Conservation (phyloP, 2,888 invertebrate genomes). For the Leistus spinibarbis region DNA sequence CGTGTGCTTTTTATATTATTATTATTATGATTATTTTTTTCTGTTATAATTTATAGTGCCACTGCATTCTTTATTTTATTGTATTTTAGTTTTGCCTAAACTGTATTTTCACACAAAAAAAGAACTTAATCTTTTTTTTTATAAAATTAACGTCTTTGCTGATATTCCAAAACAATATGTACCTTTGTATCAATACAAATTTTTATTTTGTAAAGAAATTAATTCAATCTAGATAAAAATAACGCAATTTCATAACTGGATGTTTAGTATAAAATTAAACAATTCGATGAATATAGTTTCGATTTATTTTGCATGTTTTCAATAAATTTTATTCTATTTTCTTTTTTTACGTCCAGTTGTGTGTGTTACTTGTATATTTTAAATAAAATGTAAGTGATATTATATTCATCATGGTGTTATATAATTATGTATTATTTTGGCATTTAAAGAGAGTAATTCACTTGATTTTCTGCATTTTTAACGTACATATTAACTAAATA, state of each 20-base stretch:
- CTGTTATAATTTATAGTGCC: neutral
- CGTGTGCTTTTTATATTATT: conserved; percentile 1
- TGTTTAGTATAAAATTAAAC: conserved; percentile 1
- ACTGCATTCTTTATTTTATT: neutral
- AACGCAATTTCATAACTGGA: conserved; percentile 29
- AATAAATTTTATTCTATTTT: conserved; percentile 2
- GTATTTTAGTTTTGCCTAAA: neutral
- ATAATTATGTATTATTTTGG: conserved; percentile 22
- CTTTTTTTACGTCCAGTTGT: conserved; percentile 33
- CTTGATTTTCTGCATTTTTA: conserved; percentile 12
- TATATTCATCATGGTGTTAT: conserved; percentile 30
- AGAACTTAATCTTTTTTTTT: neutral
- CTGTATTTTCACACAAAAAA: neutral
- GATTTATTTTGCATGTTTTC: neutral
- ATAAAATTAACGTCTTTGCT: neutral
- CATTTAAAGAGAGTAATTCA: conserved; percentile 21
- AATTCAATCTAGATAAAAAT: conserved; percentile 7
- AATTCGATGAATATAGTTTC: neutral
- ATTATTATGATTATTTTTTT: neutral
- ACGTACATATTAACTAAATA: conserved; percentile 2
- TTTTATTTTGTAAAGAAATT: conserved; percentile 35
- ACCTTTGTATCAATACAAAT: conserved; percentile 29
- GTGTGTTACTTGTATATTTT: conserved; percentile 33
- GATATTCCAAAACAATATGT: conserved; percentile 28
- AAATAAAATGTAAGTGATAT: conserved; percentile 37